These are phyloP conservation scores for Bradynema listronoti DNA, from an alignment of 1,140 invertebrate genomes.

Conservation along the genomic window DNA sequence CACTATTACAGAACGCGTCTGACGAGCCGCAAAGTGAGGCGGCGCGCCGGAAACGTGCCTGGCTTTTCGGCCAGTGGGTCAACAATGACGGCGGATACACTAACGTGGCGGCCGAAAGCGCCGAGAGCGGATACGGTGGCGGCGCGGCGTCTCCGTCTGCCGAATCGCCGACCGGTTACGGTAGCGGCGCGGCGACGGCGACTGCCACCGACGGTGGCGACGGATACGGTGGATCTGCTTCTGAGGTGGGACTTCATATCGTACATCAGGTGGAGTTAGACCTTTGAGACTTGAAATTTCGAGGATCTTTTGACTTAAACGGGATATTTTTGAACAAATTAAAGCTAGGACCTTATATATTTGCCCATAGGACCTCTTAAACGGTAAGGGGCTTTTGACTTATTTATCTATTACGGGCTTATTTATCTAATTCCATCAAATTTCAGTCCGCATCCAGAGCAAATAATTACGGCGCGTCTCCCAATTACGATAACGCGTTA, in stretches of 20 bases:
- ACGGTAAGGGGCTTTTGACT: neutral
- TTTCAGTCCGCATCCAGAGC: constrained; percentile 9
- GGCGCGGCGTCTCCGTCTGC: neutral
- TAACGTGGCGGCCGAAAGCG: constrained; percentile 1
- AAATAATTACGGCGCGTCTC: constrained; percentile 2
- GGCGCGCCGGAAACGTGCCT: no score
- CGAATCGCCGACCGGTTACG: constrained; percentile 6
- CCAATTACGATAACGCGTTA: constrained; percentile 10
- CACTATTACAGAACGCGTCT: neutral
- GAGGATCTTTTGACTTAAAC: neutral
- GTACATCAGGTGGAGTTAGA: neutral
- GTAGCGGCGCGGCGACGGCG: constrained; percentile 17
- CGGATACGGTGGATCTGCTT: neutral
- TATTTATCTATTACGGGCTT: neutral
- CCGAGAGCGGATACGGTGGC: neutral
- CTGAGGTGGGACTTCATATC: no score
- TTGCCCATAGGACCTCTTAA: no score
- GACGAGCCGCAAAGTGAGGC: no score
- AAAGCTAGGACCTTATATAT: no score
- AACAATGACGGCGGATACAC: constrained; percentile 1
- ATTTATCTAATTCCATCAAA: neutral
- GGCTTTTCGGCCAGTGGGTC: constrained; percentile 29
- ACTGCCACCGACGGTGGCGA: neutral
- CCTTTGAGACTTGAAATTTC: constrained; percentile 10
- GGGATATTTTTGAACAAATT: constrained; percentile 1